A percentile compares a stretch with the other conserved stretches of the same genome.
Evolutionary conservation across 1,140 invertebrate species (phyloP).

Genomic region (Zaprionus ghesquierei): DNA sequence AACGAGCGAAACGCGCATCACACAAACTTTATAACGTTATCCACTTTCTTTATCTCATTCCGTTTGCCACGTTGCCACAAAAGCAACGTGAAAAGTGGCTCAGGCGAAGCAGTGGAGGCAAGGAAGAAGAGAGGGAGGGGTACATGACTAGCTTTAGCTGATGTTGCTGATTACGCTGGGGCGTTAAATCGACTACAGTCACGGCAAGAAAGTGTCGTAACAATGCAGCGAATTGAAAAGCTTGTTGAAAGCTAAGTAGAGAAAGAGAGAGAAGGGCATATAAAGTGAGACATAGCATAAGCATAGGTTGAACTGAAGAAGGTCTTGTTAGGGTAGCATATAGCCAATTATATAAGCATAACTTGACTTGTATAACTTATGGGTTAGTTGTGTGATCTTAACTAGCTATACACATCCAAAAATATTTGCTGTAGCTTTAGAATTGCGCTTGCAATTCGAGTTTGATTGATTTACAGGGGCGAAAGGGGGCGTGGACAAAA

Average conservation of each 20-base stretch:
- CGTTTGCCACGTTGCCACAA: constrained; percentile 17
- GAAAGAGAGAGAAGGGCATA: neutral
- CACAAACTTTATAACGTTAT: constrained; percentile 21
- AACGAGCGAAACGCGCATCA: constrained; percentile 9
- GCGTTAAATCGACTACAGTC: constrained; percentile 8
- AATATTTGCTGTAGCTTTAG: no score
- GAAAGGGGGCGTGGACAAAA: no score
- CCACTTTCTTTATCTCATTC: constrained; percentile 18
- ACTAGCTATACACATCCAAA: no score
- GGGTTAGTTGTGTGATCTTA: no score
- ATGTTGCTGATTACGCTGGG: neutral
- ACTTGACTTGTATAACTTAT: no score
- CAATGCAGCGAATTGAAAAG: neutral
- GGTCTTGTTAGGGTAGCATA: no score
- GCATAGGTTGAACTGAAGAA: no score
- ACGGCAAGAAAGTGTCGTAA: neutral
- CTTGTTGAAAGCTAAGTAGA: neutral
- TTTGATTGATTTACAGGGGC: no score
- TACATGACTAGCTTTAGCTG: neutral
- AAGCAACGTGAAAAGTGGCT: constrained; percentile 5
- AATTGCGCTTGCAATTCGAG: no score
- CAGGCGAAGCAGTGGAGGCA: neutral
- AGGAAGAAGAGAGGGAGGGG: no score
- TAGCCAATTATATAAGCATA: no score
- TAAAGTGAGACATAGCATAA: no score